A percentile compares a stretch with the other conserved stretches of the same genome.
Conservation (phyloP, 2,888 invertebrate species). For the Cerastoderma edule region DNA sequence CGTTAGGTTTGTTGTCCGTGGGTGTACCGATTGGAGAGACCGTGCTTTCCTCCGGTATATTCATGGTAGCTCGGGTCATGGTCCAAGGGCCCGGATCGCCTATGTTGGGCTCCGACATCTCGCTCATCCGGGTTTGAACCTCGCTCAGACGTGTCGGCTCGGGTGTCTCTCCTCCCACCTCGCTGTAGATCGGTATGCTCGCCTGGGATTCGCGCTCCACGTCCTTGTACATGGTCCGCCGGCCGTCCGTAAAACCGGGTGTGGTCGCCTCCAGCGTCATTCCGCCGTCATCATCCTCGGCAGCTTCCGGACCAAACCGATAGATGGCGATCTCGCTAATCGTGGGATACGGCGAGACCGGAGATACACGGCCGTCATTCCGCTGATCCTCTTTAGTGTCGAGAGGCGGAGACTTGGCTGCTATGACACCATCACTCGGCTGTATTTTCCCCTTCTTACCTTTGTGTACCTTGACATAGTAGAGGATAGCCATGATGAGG, state of each 20-base stretch:
- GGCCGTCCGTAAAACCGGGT: slow-evolving; percentile 59
- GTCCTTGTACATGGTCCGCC: slow-evolving; percentile 56
- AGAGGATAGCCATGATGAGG: slow-evolving; percentile 40
- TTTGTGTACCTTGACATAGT: slow-evolving; percentile 58
- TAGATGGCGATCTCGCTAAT: slow-evolving; percentile 63
- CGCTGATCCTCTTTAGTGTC: slow-evolving; percentile 48
- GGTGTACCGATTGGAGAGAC: slow-evolving; percentile 57
- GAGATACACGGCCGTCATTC: slow-evolving; percentile 53
- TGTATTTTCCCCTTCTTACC: slow-evolving; percentile 43
- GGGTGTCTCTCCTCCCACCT: slow-evolving; percentile 61
- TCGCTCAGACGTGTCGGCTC: slow-evolving; percentile 64
- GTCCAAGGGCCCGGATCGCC: slow-evolving; percentile 54
- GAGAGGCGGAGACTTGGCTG: slow-evolving; percentile 54
- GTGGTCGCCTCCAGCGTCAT: slow-evolving; percentile 57
- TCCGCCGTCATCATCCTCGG: slow-evolving; percentile 61
- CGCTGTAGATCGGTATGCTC: slow-evolving; percentile 63
- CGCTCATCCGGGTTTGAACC: slow-evolving; percentile 58
- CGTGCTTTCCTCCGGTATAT: slow-evolving; percentile 54
- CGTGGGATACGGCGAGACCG: slow-evolving; percentile 63
- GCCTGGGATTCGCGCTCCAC: slow-evolving; percentile 52
- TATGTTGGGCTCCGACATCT: slow-evolving; percentile 46
- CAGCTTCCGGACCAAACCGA: slow-evolving; percentile 60
- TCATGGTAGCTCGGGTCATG: slow-evolving; percentile 62
- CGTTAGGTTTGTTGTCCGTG: slow-evolving; percentile 37
- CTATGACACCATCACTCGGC: slow-evolving; percentile 36